A percentile compares a stretch with the other conserved stretches of the same genome.
These are phyloP conservation scores for Hydropsyche tenuis DNA, from an alignment of 1,140 invertebrate species.

Conservation along the genomic window DNA sequence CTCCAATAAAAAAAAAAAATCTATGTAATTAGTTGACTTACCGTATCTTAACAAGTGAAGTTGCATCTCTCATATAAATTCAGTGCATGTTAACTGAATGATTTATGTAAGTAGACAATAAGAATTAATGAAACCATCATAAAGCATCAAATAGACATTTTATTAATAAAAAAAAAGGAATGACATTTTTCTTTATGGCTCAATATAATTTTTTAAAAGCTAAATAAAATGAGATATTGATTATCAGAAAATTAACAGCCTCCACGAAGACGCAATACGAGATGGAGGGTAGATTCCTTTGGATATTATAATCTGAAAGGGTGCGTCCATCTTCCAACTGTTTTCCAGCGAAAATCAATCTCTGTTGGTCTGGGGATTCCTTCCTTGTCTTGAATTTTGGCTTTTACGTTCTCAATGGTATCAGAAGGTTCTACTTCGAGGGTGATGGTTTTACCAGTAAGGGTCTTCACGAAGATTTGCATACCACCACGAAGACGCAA, in stretches of 20 bases:
- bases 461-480: conserved; percentile 86
- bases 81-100: no score
- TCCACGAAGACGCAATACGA: conserved; percentile 71
- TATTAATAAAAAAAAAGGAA: no score
- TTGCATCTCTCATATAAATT: no score
- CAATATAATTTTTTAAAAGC: no score
- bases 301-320: conserved; percentile 72
- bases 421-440: conserved; percentile 75
- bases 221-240: no score
- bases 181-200: no score
- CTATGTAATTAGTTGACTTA: no score
- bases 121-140: no score
- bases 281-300: conserved; percentile 69
- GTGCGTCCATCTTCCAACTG: conserved; percentile 82
- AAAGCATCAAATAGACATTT: no score
- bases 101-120: no score
- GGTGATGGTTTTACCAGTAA: conserved; percentile 89
- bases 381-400: conserved; percentile 69
- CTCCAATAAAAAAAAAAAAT: no score
- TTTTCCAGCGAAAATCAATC: conserved; percentile 75
- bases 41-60: no score
- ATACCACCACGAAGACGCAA: conserved; percentile 68
- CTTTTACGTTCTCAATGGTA: conserved; percentile 77
- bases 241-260: conserved; percentile 75
- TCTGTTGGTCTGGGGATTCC: conserved; percentile 70